These are phyloP conservation scores for Prionailurus bengalensis DNA, from an alignment of 2,113 vertebrate genomes.

Conservation along the genomic window DNA sequence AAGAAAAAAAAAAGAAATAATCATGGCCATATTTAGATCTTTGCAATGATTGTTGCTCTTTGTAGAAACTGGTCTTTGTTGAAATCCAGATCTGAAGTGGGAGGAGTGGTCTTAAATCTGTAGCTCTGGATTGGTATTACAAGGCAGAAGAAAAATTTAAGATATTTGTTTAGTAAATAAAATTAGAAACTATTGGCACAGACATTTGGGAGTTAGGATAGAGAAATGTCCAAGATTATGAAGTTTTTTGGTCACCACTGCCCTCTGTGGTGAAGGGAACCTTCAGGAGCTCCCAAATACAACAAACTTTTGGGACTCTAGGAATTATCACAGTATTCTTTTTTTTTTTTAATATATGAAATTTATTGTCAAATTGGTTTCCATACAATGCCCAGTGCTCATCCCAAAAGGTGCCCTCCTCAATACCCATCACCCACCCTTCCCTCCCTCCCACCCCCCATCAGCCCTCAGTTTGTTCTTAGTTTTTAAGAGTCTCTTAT, in stretches of 20 bases:
- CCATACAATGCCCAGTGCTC: no score
- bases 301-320: not conserved
- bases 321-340: not conserved
- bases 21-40: not conserved
- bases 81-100: not conserved
- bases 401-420: no score
- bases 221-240: not conserved
- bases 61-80: not conserved
- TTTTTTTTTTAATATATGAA: no score
- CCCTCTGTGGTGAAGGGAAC: not conserved
- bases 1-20: not conserved
- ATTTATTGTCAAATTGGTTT: no score
- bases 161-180: not conserved
- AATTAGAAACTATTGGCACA: not conserved
- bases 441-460: no score
- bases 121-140: not conserved
- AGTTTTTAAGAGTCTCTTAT: no score
- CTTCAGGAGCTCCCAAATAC: not conserved
- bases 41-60: not conserved
- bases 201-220: not conserved
- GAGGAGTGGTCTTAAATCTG: not conserved
- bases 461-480: no score
- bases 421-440: no score
- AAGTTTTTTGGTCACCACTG: not conserved
- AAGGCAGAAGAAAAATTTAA: not conserved